These are phyloP conservation scores for Andrena praecox DNA, from an alignment of 2,888 invertebrate species.

Conservation along the genomic window DNA sequence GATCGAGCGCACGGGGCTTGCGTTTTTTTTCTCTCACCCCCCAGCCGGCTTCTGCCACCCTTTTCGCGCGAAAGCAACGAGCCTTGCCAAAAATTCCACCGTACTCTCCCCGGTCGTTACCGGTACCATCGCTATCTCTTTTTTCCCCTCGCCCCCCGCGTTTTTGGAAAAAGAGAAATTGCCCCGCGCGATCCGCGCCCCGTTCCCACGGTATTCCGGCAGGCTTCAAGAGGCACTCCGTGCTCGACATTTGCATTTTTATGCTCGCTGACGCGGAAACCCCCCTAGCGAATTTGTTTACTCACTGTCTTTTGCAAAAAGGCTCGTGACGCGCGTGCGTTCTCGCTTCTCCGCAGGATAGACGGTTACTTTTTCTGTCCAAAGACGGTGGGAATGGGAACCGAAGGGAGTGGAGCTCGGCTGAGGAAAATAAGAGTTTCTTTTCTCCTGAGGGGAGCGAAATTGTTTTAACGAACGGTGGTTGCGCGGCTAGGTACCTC, in stretches of 20 bases:
- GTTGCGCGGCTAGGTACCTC: neutral
- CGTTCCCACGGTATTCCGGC: neutral
- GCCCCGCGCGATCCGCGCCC: too few species aligned
- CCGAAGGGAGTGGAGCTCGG: neutral
- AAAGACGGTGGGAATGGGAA: neutral
- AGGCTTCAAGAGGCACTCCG: neutral
- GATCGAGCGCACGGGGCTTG: neutral
- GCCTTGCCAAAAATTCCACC: conserved; percentile 25
- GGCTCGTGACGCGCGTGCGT: neutral
- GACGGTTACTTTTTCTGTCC: too few species aligned
- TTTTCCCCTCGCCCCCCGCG: neutral
- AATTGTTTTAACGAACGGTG: neutral
- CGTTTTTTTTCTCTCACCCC: neutral
- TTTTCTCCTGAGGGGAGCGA: neutral
- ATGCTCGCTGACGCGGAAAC: neutral
- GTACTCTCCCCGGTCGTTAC: neutral
- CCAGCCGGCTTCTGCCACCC: neutral
- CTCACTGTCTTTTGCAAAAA: neutral
- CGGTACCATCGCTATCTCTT: neutral
- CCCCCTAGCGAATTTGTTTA: neutral
- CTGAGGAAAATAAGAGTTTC: neutral
- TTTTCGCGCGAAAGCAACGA: neutral
- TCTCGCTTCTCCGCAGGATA: neutral
- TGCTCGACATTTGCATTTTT: neutral
- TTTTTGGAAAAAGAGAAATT: neutral